Conservation (phyloP, 2,888 invertebrate species). For the Phoenoteleia sp. region DNA sequence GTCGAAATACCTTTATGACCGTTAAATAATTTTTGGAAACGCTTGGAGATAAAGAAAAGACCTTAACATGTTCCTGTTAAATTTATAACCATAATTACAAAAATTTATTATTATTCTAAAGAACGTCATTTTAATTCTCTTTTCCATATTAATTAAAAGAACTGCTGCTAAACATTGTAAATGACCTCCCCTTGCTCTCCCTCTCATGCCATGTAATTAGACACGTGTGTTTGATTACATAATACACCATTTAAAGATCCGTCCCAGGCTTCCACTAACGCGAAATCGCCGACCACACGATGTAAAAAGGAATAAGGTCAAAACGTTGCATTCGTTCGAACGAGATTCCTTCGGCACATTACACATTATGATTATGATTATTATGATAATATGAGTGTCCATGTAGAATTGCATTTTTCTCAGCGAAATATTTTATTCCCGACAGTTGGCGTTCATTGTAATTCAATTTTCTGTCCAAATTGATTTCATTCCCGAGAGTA, state of each 20-base stretch:
- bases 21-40: too few relatives aligned
- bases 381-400: slow-evolving; percentile 66
- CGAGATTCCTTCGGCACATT: slow-evolving; percentile 49
- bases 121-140: too few relatives aligned
- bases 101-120: too few relatives aligned
- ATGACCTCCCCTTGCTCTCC: too few relatives aligned
- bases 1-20: too few relatives aligned
- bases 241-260: background rate
- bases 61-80: too few relatives aligned
- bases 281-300: slow-evolving; percentile 28
- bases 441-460: slow-evolving; percentile 72
- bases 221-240: background rate
- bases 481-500: slow-evolving; percentile 72
- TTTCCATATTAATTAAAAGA: too few relatives aligned
- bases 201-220: too few relatives aligned
- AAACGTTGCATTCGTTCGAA: slow-evolving; percentile 30
- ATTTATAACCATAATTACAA: too few relatives aligned
- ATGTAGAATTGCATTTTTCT: slow-evolving; percentile 65
- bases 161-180: too few relatives aligned
- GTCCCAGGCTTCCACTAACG: background rate
- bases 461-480: slow-evolving; percentile 73
- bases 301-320: slow-evolving; percentile 32
- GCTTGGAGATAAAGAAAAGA: too few relatives aligned
- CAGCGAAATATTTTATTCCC: slow-evolving; percentile 70
- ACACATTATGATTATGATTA: slow-evolving; percentile 63